Percentiles rank a stretch among this genome's conserved stretches.
These are phyloP conservation scores for Mastomys coucha DNA, from an alignment of 2,113 vertebrate genomes.

Conservation along the genomic window DNA sequence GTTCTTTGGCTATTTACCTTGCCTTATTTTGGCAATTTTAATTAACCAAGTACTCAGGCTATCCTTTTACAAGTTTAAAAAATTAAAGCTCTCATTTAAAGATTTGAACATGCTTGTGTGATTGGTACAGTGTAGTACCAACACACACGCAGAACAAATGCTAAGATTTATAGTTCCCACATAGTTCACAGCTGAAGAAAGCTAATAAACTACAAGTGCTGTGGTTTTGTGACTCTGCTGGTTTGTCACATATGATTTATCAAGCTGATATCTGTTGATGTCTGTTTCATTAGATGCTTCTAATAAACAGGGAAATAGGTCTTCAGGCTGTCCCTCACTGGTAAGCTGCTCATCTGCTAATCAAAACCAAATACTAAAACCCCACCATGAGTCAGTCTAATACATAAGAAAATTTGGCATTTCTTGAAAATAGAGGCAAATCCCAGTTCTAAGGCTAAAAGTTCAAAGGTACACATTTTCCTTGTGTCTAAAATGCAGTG, in stretches of 20 bases:
- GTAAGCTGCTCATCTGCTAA: background rate
- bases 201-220: too few relatives aligned
- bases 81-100: too few relatives aligned
- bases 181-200: too few relatives aligned
- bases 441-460: background rate
- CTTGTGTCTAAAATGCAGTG: background rate
- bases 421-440: background rate
- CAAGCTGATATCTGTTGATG: background rate
- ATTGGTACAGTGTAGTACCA: too few relatives aligned
- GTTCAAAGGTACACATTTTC: background rate
- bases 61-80: too few relatives aligned
- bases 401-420: background rate
- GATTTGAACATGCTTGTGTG: too few relatives aligned
- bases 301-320: background rate
- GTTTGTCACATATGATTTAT: background rate
- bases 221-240: background rate
- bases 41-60: too few relatives aligned
- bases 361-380: slow-evolving; percentile 2
- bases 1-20: too few relatives aligned
- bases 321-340: background rate
- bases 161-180: too few relatives aligned
- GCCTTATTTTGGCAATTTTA: too few relatives aligned
- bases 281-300: background rate
- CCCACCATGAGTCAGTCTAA: background rate
- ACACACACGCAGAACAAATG: too few relatives aligned